phyloP scores from a whole-genome alignment of 2,797 vertebrate species.

The Euthynnus affinis region DNA sequence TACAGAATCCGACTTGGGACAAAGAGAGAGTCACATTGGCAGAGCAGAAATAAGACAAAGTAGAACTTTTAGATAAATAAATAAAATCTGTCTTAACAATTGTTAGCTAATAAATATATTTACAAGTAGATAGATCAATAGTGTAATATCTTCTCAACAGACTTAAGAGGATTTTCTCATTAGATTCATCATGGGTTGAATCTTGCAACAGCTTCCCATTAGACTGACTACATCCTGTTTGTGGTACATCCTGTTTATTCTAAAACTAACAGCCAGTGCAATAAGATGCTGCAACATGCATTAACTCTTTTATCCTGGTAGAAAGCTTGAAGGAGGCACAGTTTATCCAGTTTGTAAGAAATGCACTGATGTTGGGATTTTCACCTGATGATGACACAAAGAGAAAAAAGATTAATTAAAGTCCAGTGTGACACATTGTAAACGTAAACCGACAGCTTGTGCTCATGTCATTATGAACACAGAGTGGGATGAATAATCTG shows the following conservation, averaged over 20 bases:
- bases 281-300: constrained; percentile 49
- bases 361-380: constrained; percentile 27
- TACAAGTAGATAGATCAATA: constrained; percentile 35
- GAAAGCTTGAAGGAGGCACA: constrained; percentile 23
- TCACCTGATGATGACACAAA: constrained; percentile 63
- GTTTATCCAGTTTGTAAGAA: constrained; percentile 33
- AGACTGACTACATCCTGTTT: constrained; percentile 39
- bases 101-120: constrained; percentile 23
- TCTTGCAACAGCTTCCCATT: constrained; percentile 24
- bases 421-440: not conserved
- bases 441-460: not conserved
- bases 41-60: constrained; percentile 23
- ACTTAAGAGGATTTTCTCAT: not conserved
- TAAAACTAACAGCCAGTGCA: constrained; percentile 3
- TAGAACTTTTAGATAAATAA: constrained; percentile 12
- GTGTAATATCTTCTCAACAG: not conserved
- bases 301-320: constrained; percentile 2
- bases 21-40: constrained; percentile 22
- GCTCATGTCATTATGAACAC: not conserved
- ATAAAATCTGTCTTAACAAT: constrained; percentile 4
- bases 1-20: constrained; percentile 53
- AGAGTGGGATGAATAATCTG: not conserved
- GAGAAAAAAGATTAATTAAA: constrained; percentile 10
- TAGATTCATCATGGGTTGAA: not conserved
- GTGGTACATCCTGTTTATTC: constrained; percentile 42